Base-by-base conservation (phyloP, 2,888 invertebrate species). In the Ramazzottius varieornatus region DNA sequence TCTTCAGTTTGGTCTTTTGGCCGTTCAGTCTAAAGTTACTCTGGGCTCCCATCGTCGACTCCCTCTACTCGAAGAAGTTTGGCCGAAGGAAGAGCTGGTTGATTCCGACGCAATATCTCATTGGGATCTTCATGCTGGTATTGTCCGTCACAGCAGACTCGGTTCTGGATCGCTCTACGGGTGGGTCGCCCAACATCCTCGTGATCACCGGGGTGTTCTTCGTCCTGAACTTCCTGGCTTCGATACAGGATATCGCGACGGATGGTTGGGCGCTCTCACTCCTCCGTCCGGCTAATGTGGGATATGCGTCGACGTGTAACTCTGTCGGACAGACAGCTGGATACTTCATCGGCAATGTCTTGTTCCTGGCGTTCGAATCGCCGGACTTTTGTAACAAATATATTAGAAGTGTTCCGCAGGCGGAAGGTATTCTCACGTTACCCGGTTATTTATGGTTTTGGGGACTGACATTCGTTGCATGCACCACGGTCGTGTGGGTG, bases 251-350 rank as follows among this genome's bases (percentile, higher is more conserved):
- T 76, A 94, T 98, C 72, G 96, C 93, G 24, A 96, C 99, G 0
- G 98, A 99, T 79, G 98, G 98, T 32, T 99, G 98, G 98, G 98
- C 98, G 0, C 79, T 99, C 16, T 98, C 96, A 0, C 98, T 99
- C 92, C 79, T 98, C 1, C 88, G 90, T 73, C 86, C 89, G 70
- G 81, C 84, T 71, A 98, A 98, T 78, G 92, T 98, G 1, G 92
- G 90, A 1, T 92, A 96, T 79, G 96, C 98, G 0, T 96, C 96
- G 1, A 98, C 96, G 0, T 98, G 98, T 74, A 99, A 99, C 74
- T 88, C 89, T 71, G 91, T 98, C 0, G 98, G 98, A 1, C 98
- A 99, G 79, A 96, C 94, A 0, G 88, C 92, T 46, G 96, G 98
- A 0, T 94, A 87, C 76, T 94, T 96, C 74, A 79, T 98, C 1